Evolutionary conservation across 2,113 vertebrate genomes (phyloP).

Genomic region (Rhineura floridana): DNA sequence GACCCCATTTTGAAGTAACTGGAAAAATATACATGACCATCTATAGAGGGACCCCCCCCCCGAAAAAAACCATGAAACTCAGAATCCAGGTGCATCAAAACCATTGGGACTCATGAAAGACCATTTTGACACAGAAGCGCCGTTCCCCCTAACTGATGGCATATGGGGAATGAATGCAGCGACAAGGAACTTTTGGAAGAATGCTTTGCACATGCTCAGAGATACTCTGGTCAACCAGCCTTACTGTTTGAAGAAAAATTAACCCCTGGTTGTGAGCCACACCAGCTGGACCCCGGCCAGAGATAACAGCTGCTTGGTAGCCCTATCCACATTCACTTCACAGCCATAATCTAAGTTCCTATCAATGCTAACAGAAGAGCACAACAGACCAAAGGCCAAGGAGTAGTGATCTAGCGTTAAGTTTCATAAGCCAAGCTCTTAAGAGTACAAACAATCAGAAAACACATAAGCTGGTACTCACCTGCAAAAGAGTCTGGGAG

Average conservation of each 20-base stretch:
- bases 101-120: background rate
- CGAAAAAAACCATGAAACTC: too few relatives aligned
- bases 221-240: background rate
- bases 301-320: background rate
- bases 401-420: too few relatives aligned
- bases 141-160: background rate
- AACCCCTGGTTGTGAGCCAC: background rate
- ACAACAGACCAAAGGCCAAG: background rate
- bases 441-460: background rate
- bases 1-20: too few relatives aligned
- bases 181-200: background rate
- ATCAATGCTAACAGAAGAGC: background rate
- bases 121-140: background rate
- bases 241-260: background rate
- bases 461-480: slow-evolving; percentile 36
- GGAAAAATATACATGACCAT: too few relatives aligned
- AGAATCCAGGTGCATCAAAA: too few relatives aligned
- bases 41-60: too few relatives aligned
- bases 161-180: too few relatives aligned
- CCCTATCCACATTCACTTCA: background rate
- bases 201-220: background rate
- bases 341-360: background rate
- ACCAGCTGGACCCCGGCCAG: background rate
- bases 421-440: background rate
- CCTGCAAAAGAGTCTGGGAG: slow-evolving; percentile 68